A percentile compares a stretch with the other conserved stretches of the same genome.
Conservation (phyloP, 2,113 vertebrate genomes). For the Zosterops japonicus region DNA sequence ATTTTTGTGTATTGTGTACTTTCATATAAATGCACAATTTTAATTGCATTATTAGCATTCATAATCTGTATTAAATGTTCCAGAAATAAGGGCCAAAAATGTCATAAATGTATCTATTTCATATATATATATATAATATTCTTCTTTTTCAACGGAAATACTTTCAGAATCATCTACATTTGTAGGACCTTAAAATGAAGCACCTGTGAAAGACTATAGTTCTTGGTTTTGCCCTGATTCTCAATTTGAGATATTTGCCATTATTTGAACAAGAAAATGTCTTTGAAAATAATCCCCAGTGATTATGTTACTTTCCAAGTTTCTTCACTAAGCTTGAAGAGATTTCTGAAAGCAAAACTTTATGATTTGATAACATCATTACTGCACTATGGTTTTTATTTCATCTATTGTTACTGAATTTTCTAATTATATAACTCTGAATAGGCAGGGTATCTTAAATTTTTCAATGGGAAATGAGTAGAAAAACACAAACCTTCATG, state of each 20-base stretch:
- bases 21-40: neutral
- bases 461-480: neutral
- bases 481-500: conserved; percentile 13
- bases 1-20: neutral
- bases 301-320: conserved; percentile 27
- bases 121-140: neutral
- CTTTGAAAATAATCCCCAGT: neutral
- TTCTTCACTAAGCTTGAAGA: conserved; percentile 15
- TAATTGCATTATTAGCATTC: neutral
- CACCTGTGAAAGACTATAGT: neutral
- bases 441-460: conserved; percentile 13
- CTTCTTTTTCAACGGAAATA: neutral
- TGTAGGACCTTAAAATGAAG: neutral
- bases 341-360: conserved; percentile 18
- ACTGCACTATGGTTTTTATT: neutral
- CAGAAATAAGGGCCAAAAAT: neutral
- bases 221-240: neutral
- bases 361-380: neutral
- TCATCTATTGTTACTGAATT: conserved; percentile 19
- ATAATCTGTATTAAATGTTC: neutral
- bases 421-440: conserved; percentile 41
- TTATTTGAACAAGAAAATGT: neutral
- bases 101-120: neutral
- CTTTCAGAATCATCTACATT: neutral
- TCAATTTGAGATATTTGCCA: neutral